Evolutionary conservation across 2,888 invertebrate species (phyloP).

Genomic region (Mythimna pallens): DNA sequence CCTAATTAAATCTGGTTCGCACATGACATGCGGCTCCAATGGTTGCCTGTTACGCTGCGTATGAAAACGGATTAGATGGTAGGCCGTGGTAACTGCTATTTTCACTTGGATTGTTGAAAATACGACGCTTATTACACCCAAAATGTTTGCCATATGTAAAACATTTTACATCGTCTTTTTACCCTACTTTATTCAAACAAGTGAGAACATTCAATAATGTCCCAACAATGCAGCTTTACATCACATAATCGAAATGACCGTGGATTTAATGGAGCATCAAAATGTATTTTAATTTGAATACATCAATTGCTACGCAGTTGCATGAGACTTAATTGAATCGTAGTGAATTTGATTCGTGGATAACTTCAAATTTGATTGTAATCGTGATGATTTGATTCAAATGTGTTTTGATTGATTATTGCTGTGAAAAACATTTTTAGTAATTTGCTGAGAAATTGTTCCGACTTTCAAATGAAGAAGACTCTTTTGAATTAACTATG

Average conservation of each 20-base stretch:
- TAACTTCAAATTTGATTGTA: constrained; percentile 50
- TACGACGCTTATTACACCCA: not conserved
- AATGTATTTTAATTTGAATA: constrained; percentile 46
- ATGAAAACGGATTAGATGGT: constrained; percentile 50
- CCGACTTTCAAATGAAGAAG: not conserved
- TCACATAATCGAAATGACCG: constrained; percentile 18
- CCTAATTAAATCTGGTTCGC: constrained; percentile 64
- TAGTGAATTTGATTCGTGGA: constrained; percentile 37
- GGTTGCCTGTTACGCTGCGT: constrained; percentile 30
- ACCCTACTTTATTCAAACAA: constrained; percentile 8
- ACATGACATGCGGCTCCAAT: constrained; percentile 54
- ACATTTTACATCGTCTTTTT: not conserved
- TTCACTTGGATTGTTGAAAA: constrained; percentile 37
- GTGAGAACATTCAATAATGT: not conserved
- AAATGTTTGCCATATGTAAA: not conserved
- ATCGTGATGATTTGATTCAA: constrained; percentile 43
- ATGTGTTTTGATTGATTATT: constrained; percentile 7
- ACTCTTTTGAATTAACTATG: not conserved
- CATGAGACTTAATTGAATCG: constrained; percentile 49
- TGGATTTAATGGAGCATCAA: constrained; percentile 26
- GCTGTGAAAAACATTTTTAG: not conserved
- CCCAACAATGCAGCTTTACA: constrained; percentile 19
- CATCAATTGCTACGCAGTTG: constrained; percentile 32
- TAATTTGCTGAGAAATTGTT: not conserved
- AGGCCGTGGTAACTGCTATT: constrained; percentile 9